Evolutionary conservation across 2,888 invertebrate genomes (phyloP).

Genomic region (Gasteruption jaculator): DNA sequence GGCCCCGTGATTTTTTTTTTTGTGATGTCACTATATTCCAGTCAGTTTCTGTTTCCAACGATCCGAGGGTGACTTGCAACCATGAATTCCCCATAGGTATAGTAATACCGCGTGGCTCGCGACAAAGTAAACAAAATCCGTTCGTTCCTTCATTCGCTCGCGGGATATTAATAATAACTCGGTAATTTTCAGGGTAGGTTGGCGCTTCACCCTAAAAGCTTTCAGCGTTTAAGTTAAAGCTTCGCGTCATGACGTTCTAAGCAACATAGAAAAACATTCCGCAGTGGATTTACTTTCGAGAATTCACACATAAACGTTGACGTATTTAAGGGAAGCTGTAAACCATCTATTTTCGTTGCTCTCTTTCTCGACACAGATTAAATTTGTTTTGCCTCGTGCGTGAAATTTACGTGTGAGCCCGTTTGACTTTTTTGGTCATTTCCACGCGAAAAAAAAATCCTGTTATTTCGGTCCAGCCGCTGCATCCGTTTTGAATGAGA

Average conservation of each 20-base stretch:
- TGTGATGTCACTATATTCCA: conserved; percentile 39
- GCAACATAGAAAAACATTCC: conserved; percentile 48
- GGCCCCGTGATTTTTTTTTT: conserved; percentile 39
- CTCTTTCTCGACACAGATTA: too few species aligned
- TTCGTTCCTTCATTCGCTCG: conserved; percentile 20
- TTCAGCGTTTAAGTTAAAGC: conserved; percentile 44
- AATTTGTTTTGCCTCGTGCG: too few species aligned
- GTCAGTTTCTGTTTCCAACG: conserved; percentile 37
- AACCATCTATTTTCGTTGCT: conserved; percentile 48
- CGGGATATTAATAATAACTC: conserved; percentile 41
- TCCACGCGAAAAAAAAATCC: too few species aligned
- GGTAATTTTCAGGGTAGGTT: too few species aligned
- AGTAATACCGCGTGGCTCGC: conserved; percentile 20
- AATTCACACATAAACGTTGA: conserved; percentile 49
- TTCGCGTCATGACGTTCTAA: conserved; percentile 34
- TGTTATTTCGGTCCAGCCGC: too few species aligned
- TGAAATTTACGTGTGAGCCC: too few species aligned
- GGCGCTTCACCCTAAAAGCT: conserved; percentile 14
- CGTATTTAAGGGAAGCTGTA: conserved; percentile 50
- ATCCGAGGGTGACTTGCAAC: conserved; percentile 46
- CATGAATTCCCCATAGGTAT: conserved; percentile 8
- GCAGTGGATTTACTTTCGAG: conserved; percentile 49
- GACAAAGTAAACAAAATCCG: conserved; percentile 36
- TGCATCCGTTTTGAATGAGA: too few species aligned
- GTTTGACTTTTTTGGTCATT: too few species aligned